Evolutionary conservation across 23 tunicate species (phyloP), one percentile per base, ranked within the genome.

Genomic region (Botrylloides violaceus): DNA sequence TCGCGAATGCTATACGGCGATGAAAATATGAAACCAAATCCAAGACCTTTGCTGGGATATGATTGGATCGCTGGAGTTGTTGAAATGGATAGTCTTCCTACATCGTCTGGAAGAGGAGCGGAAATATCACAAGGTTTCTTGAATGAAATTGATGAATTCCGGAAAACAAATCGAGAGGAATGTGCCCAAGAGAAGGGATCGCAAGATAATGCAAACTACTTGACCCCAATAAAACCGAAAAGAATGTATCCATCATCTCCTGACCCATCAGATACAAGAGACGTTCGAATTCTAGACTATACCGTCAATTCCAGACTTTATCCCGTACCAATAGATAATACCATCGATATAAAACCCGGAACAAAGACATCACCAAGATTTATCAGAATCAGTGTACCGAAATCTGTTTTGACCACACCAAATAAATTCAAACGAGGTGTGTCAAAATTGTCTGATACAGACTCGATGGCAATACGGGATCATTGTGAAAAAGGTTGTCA

Each of bases 31-130:
- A n/a, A 35, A 24, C 74, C 74, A 15, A 18, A 23, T 0, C 56
- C 56, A 18, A 78, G 73, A 2, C 96, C 88, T 6, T 65, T 88
- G 0, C 88, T 88, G 50, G 96, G 96, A 5, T 88, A 88, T 64
- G 96, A 88, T 30, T 88, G 88, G 88, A 82, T 88, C 20, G 96
- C 96, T 39, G 96, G 88, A 18, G 65, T 77, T n/a, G 64, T 88
- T 23, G 96, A 88, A 28, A 78, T 83, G 49, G 75, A 77, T 6
- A 63, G 71, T 19, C 70, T 75, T 3, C 49, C 82, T 30, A 31
- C 49, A 15, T 35, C 35, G 19, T 62, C 72, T 21, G 19, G 20
- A 19, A 27, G 39, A 55, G 12, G 29, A 6, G 78, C 4, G 32
- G 81, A 72, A 22, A 28, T 64, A 4, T 38, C 88, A 2, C 78